A percentile compares a stretch with the other conserved stretches of the same genome.
Evolutionary conservation across 2,888 invertebrate genomes (phyloP).

Genomic region (Rapana venosa): DNA sequence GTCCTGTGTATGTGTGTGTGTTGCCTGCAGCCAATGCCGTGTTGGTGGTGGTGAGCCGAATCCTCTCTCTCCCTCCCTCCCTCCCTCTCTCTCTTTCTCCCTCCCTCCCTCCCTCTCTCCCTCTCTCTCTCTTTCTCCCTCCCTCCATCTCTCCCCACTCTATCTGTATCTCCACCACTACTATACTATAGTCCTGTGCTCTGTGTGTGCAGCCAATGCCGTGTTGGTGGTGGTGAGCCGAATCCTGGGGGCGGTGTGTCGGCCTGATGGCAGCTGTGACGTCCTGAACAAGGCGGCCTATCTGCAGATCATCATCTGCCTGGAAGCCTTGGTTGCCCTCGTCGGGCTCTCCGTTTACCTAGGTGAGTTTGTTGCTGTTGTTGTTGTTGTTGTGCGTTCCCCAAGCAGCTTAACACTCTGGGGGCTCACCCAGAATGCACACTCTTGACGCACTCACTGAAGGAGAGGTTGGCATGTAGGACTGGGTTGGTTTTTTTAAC

Average conservation of each 20-base stretch:
- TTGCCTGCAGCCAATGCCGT: constrained; percentile 46
- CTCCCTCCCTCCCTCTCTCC: neutral
- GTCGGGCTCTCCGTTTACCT: constrained; percentile 41
- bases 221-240: constrained; percentile 44
- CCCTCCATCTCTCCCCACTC: too few species aligned
- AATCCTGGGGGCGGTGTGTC: constrained; percentile 45
- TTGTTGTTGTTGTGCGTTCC: too few species aligned
- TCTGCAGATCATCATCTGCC: constrained; percentile 47
- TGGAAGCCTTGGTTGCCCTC: constrained; percentile 47
- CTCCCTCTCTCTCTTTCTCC: too few species aligned
- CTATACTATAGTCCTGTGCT: neutral
- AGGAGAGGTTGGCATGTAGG: too few species aligned
- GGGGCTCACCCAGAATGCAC: too few species aligned
- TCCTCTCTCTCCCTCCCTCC: too few species aligned
- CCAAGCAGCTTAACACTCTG: too few species aligned
- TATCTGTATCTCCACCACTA: neutral
- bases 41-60: constrained; percentile 39
- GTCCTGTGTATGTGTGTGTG: neutral
- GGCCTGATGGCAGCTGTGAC: constrained; percentile 17
- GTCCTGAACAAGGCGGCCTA: constrained; percentile 45
- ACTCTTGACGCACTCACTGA: too few species aligned
- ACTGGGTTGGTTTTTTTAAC: too few species aligned
- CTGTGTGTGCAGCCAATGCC: constrained; percentile 49
- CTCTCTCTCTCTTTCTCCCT: too few species aligned
- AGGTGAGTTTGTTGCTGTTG: too few species aligned